These are phyloP conservation scores for Pseudocheirus occidentalis DNA, from an alignment of 2,797 vertebrate species.

Conservation along the genomic window DNA sequence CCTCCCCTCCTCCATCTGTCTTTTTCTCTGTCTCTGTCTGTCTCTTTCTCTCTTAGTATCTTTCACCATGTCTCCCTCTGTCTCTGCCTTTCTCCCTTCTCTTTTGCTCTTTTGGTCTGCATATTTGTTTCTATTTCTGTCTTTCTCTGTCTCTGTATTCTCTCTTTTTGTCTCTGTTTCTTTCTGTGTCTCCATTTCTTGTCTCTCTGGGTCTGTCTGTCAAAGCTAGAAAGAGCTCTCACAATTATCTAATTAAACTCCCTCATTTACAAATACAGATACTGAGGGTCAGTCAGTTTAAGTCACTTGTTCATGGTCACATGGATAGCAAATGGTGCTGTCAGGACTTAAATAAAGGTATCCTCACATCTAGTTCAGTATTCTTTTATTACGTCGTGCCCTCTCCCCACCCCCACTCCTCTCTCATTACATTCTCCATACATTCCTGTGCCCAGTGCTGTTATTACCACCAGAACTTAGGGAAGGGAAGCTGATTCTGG, in stretches of 20 bases:
- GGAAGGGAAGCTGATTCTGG: background rate
- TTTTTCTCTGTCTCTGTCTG: background rate
- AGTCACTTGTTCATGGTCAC: background rate
- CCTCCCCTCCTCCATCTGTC: no score
- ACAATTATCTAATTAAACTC: background rate
- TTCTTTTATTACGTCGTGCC: background rate
- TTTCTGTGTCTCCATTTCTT: background rate
- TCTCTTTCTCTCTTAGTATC: background rate
- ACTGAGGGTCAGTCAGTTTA: background rate
- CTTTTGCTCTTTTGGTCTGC: background rate
- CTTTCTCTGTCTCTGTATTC: background rate
- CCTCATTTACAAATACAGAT: background rate
- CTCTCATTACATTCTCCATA: background rate
- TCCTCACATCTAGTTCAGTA: background rate
- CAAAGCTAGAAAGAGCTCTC: background rate
- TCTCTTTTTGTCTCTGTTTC: background rate
- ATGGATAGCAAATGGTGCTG: background rate
- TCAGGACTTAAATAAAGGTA: background rate
- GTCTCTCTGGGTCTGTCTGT: background rate
- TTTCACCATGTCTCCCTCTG: background rate
- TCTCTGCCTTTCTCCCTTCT: background rate
- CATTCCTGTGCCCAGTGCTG: background rate
- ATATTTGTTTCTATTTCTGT: background rate
- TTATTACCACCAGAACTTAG: background rate
- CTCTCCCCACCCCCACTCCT: background rate